A percentile compares a stretch with the other conserved stretches of the same genome.
Evolutionary conservation across 1,140 invertebrate species (phyloP).

Genomic region (Sitobion miscanthi): DNA sequence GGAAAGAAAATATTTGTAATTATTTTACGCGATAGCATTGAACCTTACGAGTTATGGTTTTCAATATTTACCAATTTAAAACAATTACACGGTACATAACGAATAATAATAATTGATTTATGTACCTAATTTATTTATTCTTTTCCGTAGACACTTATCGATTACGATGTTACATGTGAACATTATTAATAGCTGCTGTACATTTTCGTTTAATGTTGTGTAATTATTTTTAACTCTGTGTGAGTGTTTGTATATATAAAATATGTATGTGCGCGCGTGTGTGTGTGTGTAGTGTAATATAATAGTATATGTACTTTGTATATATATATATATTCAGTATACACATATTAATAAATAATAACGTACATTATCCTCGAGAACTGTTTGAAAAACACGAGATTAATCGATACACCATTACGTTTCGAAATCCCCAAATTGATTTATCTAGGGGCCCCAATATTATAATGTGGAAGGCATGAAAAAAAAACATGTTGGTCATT

Average conservation of each 20-base stretch:
- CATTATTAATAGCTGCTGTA: constrained; percentile 3
- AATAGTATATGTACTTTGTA: too few relatives aligned
- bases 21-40: not conserved
- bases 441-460: constrained; percentile 15
- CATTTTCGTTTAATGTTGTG: not conserved
- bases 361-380: constrained; percentile 5
- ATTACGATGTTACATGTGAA: constrained; percentile 10
- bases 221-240: not conserved
- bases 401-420: constrained; percentile 23
- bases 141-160: constrained; percentile 1
- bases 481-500: constrained; percentile 25
- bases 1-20: not conserved
- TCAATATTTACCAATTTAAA: constrained; percentile 11
- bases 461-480: not conserved
- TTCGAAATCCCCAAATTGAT: constrained; percentile 37
- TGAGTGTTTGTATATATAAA: not conserved
- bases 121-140: not conserved
- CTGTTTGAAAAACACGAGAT: not conserved
- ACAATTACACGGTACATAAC: not conserved
- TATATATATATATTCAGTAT: not conserved
- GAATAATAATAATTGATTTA: not conserved
- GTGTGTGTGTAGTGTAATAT: not conserved
- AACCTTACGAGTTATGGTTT: not conserved
- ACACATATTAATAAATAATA: not conserved
- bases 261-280: not conserved